Base-by-base conservation (phyloP, 2,888 invertebrate genomes). In the Plutella xylostella region DNA sequence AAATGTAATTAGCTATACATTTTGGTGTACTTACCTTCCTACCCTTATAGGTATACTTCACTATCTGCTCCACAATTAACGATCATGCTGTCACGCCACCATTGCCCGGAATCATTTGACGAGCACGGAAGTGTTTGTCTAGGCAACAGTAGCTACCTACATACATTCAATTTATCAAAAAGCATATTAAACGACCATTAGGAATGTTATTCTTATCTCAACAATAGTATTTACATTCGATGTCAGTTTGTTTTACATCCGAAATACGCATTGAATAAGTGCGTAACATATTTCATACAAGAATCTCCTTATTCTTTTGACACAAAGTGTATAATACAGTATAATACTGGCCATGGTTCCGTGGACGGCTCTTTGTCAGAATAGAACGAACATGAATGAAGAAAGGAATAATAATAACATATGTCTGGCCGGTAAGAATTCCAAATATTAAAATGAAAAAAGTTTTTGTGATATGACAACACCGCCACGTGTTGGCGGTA, bases 211-310 rank as follows among this genome's bases (percentile, higher is more conserved):
- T 72, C 25, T 25, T 70, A 77, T 66, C 65, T 61, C 63, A 64
- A 82, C 79, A 82, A 83, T 77, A 74, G 73, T 83, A 80, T 82
- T 83, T 82, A 82, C 78, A 79, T 80, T 79, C 72, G 71, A 74
- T 75, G 82, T 80, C 79, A 83, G 82, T 80, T 80, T 82, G 80
- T 82, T 82, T 80, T 80, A 79, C 78, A 76, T 75, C 72, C 72
- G 66, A 76, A 79, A 78, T 72, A 75, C 70, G 68, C 71, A 71
- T 72, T 77, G 74, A 78, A 79, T 75, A 66, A 71, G 68, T 68
- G 73, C 71, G 70, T 69, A 77, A 70, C 73, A 77, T 74, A 67
- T 72, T 77, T 77, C 74, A 71, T 69, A 68, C 60, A 67, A 65
- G 70, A 72, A 77, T 63, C 72, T 66, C 70, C 63, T 73, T 76